Percentiles rank a stretch among this genome's conserved stretches.
Evolutionary conservation across 2,888 invertebrate species (phyloP).

Genomic region (Lomographa bimaculata): DNA sequence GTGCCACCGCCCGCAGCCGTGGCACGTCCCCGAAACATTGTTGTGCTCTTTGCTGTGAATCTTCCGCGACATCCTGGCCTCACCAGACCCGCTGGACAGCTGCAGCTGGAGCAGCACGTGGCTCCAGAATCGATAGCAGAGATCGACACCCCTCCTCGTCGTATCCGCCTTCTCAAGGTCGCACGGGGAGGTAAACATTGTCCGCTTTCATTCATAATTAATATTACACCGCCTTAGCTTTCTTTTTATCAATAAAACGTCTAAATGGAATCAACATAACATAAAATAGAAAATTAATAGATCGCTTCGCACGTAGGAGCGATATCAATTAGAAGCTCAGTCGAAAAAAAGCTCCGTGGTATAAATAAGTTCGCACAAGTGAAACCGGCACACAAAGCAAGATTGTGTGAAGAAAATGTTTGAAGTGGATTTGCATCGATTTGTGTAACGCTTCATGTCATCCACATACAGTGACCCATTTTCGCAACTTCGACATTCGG

Average conservation of each 20-base stretch:
- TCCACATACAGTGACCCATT: slow-evolving; percentile 68
- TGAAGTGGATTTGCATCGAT: slow-evolving; percentile 60
- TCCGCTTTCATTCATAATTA: slow-evolving; percentile 55
- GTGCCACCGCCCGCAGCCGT: slow-evolving; percentile 1
- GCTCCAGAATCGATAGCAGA: slow-evolving; percentile 52
- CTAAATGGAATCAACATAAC: slow-evolving; percentile 19
- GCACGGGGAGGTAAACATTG: slow-evolving; percentile 64
- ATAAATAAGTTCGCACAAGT: slow-evolving; percentile 29
- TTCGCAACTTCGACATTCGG: slow-evolving; percentile 68
- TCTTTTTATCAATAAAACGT: slow-evolving; percentile 13
- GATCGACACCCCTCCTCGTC: slow-evolving; percentile 40
- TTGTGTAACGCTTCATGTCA: slow-evolving; percentile 60
- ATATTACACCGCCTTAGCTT: slow-evolving; percentile 12
- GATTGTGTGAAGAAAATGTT: slow-evolving; percentile 15
- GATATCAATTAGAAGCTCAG: slow-evolving; percentile 9
- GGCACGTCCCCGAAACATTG: slow-evolving; percentile 17
- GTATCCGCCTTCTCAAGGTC: slow-evolving; percentile 60
- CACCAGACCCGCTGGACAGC: slow-evolving; percentile 44
- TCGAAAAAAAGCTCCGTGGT: slow-evolving; percentile 24
- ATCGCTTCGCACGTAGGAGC: slow-evolving; percentile 9
- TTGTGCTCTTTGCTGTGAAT: slow-evolving; percentile 41
- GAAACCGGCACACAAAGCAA: slow-evolving; percentile 22
- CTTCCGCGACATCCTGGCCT: slow-evolving; percentile 41
- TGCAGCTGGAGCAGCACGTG: slow-evolving; percentile 46
- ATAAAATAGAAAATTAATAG: slow-evolving; percentile 5